phyloP scores from a whole-genome alignment of 2,797 vertebrate genomes.

The Brotula barbata region DNA sequence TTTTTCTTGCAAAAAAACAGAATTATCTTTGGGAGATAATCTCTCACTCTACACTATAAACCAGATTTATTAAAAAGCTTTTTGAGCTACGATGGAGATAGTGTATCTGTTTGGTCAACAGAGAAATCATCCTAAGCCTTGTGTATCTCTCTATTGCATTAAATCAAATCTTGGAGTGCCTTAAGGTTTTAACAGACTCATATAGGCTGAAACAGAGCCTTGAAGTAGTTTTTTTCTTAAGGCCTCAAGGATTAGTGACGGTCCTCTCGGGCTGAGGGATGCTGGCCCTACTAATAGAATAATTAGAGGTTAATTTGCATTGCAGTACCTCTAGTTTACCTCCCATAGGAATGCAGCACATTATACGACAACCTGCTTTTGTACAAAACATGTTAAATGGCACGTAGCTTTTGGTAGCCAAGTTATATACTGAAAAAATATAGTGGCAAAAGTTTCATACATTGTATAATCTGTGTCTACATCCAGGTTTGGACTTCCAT shows the following conservation, averaged over 20 bases:
- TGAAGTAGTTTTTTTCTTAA: slow-evolving; percentile 49
- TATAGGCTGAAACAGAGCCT: slow-evolving; percentile 41
- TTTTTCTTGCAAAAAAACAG: not conserved
- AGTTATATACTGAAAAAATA: too few species aligned
- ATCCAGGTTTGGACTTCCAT: slow-evolving; percentile 88
- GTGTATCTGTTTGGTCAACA: slow-evolving; percentile 1
- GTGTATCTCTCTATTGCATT: slow-evolving; percentile 5
- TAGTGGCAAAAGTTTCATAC: not conserved
- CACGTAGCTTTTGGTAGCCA: not conserved
- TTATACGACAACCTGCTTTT: slow-evolving; percentile 5
- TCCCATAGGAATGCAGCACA: slow-evolving; percentile 18
- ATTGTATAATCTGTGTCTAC: slow-evolving; percentile 1
- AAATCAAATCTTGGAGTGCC: slow-evolving; percentile 23
- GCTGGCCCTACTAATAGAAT: slow-evolving; percentile 41
- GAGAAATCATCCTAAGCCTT: too few species aligned
- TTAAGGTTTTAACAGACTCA: slow-evolving; percentile 38
- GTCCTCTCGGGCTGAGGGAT: slow-evolving; percentile 50
- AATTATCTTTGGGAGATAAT: not conserved
- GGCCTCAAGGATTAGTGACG: slow-evolving; percentile 51
- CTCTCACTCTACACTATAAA: too few species aligned
- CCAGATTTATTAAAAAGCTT: too few species aligned
- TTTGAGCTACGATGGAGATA: too few species aligned
- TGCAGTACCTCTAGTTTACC: slow-evolving; percentile 34
- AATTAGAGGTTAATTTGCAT: slow-evolving; percentile 46
- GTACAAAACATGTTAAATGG: not conserved